phyloP scores from a whole-genome alignment of 2,113 vertebrate species.

The Thomomys bottae region DNA sequence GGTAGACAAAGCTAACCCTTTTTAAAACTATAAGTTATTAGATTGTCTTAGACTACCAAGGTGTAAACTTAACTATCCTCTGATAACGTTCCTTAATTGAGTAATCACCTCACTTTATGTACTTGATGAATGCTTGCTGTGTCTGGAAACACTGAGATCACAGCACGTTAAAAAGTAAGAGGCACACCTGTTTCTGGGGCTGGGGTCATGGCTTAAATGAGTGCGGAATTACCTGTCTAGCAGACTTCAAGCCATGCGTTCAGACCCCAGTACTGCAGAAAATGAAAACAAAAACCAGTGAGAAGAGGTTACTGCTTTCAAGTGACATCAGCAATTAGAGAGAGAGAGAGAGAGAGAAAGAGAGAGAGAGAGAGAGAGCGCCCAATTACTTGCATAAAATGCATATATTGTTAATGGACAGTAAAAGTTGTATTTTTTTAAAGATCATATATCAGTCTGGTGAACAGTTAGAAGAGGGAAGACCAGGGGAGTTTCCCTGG shows the following conservation, averaged over 20 bases:
- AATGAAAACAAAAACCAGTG: no score
- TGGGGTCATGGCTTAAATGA: no score
- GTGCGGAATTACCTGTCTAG: no score
- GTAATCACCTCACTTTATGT: neutral
- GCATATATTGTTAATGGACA: neutral
- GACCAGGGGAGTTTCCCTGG: neutral
- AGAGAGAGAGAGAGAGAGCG: neutral
- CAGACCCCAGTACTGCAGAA: no score
- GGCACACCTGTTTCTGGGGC: neutral
- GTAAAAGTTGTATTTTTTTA: rapidly evolving
- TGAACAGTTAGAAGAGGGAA: neutral
- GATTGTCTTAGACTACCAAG: neutral
- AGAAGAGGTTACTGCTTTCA: neutral
- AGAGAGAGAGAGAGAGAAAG: neutral
- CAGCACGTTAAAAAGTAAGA: neutral
- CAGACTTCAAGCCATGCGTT: no score
- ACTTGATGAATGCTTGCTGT: neutral
- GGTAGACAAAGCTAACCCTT: neutral
- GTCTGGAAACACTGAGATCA: neutral
- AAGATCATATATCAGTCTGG: neutral
- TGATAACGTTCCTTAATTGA: rapidly evolving
- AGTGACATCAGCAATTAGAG: neutral
- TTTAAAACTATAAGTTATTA: neutral
- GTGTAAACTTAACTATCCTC: no score
- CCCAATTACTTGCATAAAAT: no score